Base-by-base conservation (phyloP, 2,888 invertebrate genomes). In the Leistus spinibarbis region DNA sequence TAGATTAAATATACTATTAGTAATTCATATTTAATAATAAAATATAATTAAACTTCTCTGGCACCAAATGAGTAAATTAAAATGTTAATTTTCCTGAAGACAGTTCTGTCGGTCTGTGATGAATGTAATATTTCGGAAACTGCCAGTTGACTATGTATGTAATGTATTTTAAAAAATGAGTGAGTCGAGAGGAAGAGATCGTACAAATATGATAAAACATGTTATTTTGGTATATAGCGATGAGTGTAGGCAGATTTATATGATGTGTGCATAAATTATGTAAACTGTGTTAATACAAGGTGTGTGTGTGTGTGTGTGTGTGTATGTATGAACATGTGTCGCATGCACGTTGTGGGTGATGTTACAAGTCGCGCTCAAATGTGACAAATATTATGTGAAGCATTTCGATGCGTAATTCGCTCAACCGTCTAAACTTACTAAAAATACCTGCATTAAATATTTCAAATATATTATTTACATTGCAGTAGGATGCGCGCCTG, bases 371-470 rank as follows among this genome's bases (percentile, higher is more conserved):
- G 60, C 60, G 60, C 10, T 20, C 20, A 60, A 60, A 60, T 60
- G 60, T 60, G 60, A 60, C 60, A 60, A 60, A 60, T 60, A 60
- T 60, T 19, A 56, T 56, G 60, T 22, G 60, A 20, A 19, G 19
- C 60, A 60, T 60, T 60, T 60, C 22, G 2, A 2, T 20, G 22
- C 60, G 60, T 60, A 60, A 60, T 16, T 60, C 20, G 60, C 60
- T 40, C 19, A 60, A 60, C 60, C 60, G 17, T 7, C 13, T 4
- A 40, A 40, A 40, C 40, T n/a, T n/a, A n/a, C 71, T 72, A 72
- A 66, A 72, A 72, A 73, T 73, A 73, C 73, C 60, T 72, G 73
- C 67, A 73, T 73, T 73, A 73, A 73, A 73, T 73, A 73, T 67
- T 67, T 66, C 65, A 72, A 72, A 72, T 72, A 72, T 65, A 54